Evolutionary conservation across 2,888 invertebrate species (phyloP).

Genomic region (Graphium colonna): DNA sequence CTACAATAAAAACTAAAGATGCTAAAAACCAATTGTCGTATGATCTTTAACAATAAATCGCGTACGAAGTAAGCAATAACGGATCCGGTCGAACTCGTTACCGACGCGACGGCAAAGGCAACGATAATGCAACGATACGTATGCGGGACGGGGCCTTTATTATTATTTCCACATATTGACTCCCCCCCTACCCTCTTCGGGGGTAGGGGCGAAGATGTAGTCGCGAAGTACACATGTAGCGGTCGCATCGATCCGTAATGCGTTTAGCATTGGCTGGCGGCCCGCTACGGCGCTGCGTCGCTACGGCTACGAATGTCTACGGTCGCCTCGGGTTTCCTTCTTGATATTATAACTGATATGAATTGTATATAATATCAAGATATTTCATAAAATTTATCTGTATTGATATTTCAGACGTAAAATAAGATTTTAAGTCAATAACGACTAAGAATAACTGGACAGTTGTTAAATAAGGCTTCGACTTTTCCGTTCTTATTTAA

Average conservation of each 20-base stretch:
- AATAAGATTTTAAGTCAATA: no score
- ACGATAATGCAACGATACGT: conserved; percentile 65
- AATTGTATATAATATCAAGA: no score
- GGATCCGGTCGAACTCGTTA: conserved; percentile 35
- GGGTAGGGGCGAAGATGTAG: conserved; percentile 44
- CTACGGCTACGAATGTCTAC: not conserved
- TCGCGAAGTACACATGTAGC: conserved; percentile 60
- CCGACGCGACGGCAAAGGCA: conserved; percentile 47
- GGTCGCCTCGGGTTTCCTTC: no score
- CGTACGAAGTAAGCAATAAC: conserved; percentile 43
- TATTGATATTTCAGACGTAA: no score
- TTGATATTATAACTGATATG: no score
- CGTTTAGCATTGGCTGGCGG: conserved; percentile 55
- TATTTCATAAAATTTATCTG: no score
- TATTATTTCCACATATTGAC: conserved; percentile 78
- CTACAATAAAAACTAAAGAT: no score
- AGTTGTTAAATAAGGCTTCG: no score
- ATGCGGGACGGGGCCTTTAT: conserved; percentile 70
- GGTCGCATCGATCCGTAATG: conserved; percentile 64
- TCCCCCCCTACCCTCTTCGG: conserved; percentile 35
- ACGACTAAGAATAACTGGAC: no score
- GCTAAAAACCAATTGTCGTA: no score
- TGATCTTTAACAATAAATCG: conserved; percentile 1
- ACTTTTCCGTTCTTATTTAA: no score
- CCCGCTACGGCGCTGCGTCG: no score